These are phyloP conservation scores for Heliconius himera DNA, from an alignment of 1,140 invertebrate species.

Conservation along the genomic window DNA sequence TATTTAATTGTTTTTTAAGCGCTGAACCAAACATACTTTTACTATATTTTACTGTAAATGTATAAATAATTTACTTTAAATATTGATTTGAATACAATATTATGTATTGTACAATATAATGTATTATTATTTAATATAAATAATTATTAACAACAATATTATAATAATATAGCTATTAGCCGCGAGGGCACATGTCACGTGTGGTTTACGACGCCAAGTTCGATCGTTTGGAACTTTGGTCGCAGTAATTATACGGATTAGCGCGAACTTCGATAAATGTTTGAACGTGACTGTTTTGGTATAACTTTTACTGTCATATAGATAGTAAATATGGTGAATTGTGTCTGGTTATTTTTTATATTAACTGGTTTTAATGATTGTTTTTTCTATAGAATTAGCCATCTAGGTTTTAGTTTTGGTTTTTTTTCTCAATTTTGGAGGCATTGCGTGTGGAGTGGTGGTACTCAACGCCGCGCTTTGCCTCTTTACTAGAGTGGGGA, in stretches of 20 bases:
- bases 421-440: too few relatives aligned
- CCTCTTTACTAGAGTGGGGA: too few relatives aligned
- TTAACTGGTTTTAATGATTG: background rate
- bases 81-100: too few relatives aligned
- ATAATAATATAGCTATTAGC: constrained; percentile 14
- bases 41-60: too few relatives aligned
- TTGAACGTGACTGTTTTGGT: constrained; percentile 23
- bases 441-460: too few relatives aligned
- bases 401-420: too few relatives aligned
- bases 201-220: constrained; percentile 35
- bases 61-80: too few relatives aligned
- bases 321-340: background rate
- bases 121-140: background rate
- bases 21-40: too few relatives aligned
- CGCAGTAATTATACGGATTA: constrained; percentile 30
- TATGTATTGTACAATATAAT: too few relatives aligned
- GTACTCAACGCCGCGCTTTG: too few relatives aligned
- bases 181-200: constrained; percentile 26
- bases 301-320: constrained; percentile 8
- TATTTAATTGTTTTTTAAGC: too few relatives aligned
- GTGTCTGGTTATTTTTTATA: background rate
- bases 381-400: too few relatives aligned
- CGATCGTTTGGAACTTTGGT: constrained; percentile 32
- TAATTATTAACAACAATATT: background rate
- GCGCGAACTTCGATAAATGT: constrained; percentile 20